Evolutionary conservation across 2,797 vertebrate species (phyloP), one percentile per base, ranked within the genome.

Genomic region (Paramormyrops hopkinsi): DNA sequence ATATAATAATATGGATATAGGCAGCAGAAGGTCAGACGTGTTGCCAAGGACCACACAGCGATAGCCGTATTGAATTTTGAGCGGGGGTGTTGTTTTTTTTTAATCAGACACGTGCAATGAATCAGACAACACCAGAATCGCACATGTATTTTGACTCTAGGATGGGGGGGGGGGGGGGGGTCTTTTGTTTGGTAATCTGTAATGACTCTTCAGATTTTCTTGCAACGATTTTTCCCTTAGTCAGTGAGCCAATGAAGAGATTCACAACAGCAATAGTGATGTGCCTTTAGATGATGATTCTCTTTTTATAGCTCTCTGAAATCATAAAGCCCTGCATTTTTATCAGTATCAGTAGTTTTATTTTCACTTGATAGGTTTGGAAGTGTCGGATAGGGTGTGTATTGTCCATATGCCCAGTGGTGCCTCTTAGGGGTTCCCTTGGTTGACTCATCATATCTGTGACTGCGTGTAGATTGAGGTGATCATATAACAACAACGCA

Each of bases 401-500:
- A 19, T 46, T 82, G 76, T 79, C 17, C 17, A 41, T 79, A n/a
- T 19, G 7, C 33, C 37, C 17, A 79, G 19, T 9, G 19, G 33
- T 46, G 37, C 76, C 76, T 46, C 41, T 44, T 82, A 3, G 37
- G 14, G 76, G 17, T n/a, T 46, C 37, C 76, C 41, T 46, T 82
- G 76, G 76, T 94, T 95, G 94, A 95, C 92, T 96, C 94, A 95
- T 94, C 94, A 94, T 89, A 90, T 93, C 89, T 90, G 54, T 88
- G 33, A 50, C 89, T 17, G 90, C 88, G 88, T 88, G 84, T 44
- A n/a, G 17, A 44, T 46, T n/a, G 76, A 8, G 4, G 19, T 82
- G 76, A 88, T 91, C 89, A 92, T 91, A 91, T 95, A 96, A 94
- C 93, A 94, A 95, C 94, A 96, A 92, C 88, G 19, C 82, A 83